Base-by-base conservation (phyloP, 2,797 vertebrate species). In the Helicolenus hilgendorfi region DNA sequence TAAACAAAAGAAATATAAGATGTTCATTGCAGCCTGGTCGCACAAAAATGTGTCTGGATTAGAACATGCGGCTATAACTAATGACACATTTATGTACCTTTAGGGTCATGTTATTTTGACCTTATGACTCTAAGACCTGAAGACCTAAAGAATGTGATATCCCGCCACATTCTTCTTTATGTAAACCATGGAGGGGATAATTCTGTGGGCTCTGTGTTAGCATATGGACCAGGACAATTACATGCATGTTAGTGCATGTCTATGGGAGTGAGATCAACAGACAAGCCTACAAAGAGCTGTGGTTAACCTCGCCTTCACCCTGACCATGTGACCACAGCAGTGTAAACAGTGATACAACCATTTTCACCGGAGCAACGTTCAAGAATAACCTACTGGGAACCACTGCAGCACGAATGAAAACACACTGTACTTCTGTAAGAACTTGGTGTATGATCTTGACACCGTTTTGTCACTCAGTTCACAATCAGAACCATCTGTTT, bases 281-380 rank as follows among this genome's bases (percentile, higher is more conserved):
- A 41, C 22, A 14, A 83, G 77, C 5, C 13, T 14, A 69, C 38
- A 84, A 49, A 86, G 38, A 77, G 76, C 14, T 3, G 81, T 22
- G 90, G 81, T 82, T 85, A 78, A 79, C 81, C 90, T 89, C 27
- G 24, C 81, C 79, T 91, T 94, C 83, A 91, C 89, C 89, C 79
- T 24, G 27, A 86, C 79, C 91, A 83, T 85, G 88, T 92, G 91
- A 94, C 89, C 89, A 65, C 82, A 81, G 84, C 86, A 89, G 70
- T 82, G 89, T 85, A 79, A 94, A 93, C 90, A 90, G 60, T 56
- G 88, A 84, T 79, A 73, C 53, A 27, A 84, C 33, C 36, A 29
- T 88, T 77, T 76, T 58, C 58, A 76, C 38, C 68, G 81, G 59
- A 38, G 49, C 41, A 49, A 64, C 60, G 8, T 62, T 59, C 38